Evolutionary conservation across 2,797 vertebrate genomes (phyloP), one percentile per base, ranked within the genome.

Genomic region (Potorous gilbertii): DNA sequence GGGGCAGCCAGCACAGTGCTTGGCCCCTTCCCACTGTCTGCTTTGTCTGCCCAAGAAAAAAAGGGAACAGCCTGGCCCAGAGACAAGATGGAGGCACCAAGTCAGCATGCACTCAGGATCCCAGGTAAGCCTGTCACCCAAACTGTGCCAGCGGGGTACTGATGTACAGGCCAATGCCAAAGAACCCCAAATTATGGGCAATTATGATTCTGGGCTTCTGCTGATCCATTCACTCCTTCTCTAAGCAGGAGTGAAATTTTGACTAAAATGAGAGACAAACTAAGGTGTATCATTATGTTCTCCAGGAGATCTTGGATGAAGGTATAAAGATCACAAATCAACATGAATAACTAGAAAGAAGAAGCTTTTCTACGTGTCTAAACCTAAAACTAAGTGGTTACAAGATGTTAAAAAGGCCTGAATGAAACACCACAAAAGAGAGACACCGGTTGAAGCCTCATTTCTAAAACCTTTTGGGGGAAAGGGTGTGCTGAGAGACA

Each of bases 251-350:
- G 90, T 27, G 54, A 91, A 93, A 59, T 34, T 81, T 46, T 46
- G 46, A 59, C 12, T 27, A 62, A 94, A 81, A 40, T 89, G 0
- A 96, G 62, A 62, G 31, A 59, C 46, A 95, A 95, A 62, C 21
- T 10, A 81, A 81, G 74, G 24, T 24, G 40, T 18, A 24, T 21
- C 18, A 8, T 81, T 81, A 40, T 21, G 18, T 46, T 8, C 21
- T 81, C 40, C 74, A 81, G 0, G 74, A 81, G 74, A 81, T n/a
- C 40, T 46, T 81, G 74, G 74, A 81, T 40, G 18, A 46, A 46
- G 40, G 40, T 27, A 46, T 10, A 46, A 46, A 81, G 66, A 24
- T 24, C 24, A 81, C 18, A 81, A 46, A 46, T 81, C 66, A 81
- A 81, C 40, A 46, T 9, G 21, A 81, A 81, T 24, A 46, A 24